Base-by-base conservation (phyloP, 1,140 invertebrate genomes). In the Drosophila cardini region DNA sequence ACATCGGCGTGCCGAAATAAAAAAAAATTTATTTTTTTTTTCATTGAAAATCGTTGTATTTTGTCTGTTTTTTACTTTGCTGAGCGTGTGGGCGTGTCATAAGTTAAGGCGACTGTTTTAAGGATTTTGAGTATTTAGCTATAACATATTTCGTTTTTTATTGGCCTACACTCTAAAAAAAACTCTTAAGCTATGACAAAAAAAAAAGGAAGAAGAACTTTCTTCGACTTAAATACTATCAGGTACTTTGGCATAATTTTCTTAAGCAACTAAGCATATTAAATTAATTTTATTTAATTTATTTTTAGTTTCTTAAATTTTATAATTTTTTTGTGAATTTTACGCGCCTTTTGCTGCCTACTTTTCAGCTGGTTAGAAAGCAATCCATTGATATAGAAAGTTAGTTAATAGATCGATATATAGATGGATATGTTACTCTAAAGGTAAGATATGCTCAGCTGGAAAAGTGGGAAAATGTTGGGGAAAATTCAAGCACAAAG, bases 171-270 rank as follows among this genome's bases (percentile, higher is more conserved):
- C 18, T 40, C 38, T 81, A 61, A 76, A 61, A 62, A 73, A 76
- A 48, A 13, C 30, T 34, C 64, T 65, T 65, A 74, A 45, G 30
- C 36, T 61, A 43, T 40, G 15, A 36, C 36, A 67, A 78, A 68
- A 72, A 76, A 63, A 76, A 53, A 69, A 60, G 40, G 45, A 45
- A 60, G 48, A 76, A 71, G 26, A 57, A 52, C 16, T 7, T 62
- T 53, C 36, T 53, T 43, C 48, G 10, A 11, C 83, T 87, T 86
- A 87, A 86, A 87, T 86, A 89, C 80, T 90, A 90, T 90, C 87
- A 90, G 87, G 87, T 90, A 90, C 87, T 90, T 90, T 90, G 87
- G 87, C 87, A 89, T 89, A 70, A 61, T 75, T 89, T 71, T 70
- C 68, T 71, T 76, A 76, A 76, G 70, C 70, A 68, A 26, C 36